A percentile compares a stretch with the other conserved stretches of the same genome.
These are phyloP conservation scores for Sphenopsis melanotis DNA, from an alignment of 2,797 vertebrate species.

Conservation along the genomic window DNA sequence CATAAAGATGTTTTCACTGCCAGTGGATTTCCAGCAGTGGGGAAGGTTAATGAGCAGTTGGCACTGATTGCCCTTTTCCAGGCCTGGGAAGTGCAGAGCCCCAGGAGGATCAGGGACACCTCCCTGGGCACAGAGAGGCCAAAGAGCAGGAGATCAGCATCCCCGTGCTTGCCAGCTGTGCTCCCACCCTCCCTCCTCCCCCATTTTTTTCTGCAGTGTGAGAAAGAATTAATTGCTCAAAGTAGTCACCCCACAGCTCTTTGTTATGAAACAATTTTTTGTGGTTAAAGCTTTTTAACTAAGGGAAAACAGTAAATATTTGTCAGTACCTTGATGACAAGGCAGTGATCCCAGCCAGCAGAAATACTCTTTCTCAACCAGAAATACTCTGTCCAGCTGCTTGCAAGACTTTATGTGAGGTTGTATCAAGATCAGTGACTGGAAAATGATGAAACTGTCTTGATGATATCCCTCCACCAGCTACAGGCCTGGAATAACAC, in stretches of 20 bases:
- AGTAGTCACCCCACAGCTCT: background rate
- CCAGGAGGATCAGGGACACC: background rate
- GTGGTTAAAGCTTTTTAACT: background rate
- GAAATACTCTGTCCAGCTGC: background rate
- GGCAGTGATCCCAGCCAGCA: background rate
- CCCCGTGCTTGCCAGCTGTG: background rate
- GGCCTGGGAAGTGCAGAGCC: background rate
- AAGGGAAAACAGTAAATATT: background rate
- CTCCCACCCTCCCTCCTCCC: background rate
- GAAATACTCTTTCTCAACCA: background rate
- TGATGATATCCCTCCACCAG: background rate
- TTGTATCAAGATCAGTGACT: background rate
- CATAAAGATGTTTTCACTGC: background rate
- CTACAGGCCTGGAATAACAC: background rate
- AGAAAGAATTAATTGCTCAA: background rate
- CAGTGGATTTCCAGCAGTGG: background rate
- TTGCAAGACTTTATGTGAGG: background rate
- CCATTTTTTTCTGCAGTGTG: background rate
- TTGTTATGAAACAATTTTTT: background rate
- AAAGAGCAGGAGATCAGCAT: background rate
- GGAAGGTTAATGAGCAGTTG: conserved; percentile 4
- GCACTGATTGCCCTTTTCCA: background rate
- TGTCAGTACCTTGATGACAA: background rate
- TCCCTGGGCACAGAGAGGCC: background rate
- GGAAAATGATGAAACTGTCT: background rate